phyloP scores from a whole-genome alignment of 2,113 vertebrate genomes.

The Microtus pennsylvanicus region DNA sequence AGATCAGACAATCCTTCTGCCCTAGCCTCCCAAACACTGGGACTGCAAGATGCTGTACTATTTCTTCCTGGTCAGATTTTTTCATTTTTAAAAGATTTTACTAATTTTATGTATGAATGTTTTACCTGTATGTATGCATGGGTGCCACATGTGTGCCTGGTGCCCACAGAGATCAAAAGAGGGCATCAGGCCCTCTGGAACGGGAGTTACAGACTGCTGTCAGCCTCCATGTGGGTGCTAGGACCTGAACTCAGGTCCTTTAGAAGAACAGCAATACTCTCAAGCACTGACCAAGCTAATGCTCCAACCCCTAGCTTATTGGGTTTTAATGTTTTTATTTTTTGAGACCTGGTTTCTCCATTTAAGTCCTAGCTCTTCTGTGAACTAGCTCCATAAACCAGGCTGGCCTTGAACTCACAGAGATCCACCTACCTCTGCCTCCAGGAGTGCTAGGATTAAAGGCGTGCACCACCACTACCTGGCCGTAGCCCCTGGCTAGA shows the following conservation, averaged over 20 bases:
- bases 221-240: neutral
- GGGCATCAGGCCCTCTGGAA: neutral
- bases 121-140: neutral
- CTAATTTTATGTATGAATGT: neutral
- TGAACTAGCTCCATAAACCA: too few species aligned
- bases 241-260: neutral
- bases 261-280: neutral
- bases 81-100: neutral
- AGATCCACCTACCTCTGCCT: too few species aligned
- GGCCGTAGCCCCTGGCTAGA: neutral
- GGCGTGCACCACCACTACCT: too few species aligned
- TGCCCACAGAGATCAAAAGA: neutral
- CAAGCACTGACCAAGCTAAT: neutral
- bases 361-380: too few species aligned
- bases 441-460: too few species aligned
- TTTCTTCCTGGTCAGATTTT: neutral
- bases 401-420: too few species aligned
- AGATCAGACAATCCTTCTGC: neutral
- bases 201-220: neutral
- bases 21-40: neutral
- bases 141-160: neutral
- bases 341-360: too few species aligned
- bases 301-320: neutral
- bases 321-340: too few species aligned
- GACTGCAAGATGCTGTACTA: neutral